phyloP scores from a whole-genome alignment of 2,888 invertebrate genomes.

The Alloplasta piceator region DNA sequence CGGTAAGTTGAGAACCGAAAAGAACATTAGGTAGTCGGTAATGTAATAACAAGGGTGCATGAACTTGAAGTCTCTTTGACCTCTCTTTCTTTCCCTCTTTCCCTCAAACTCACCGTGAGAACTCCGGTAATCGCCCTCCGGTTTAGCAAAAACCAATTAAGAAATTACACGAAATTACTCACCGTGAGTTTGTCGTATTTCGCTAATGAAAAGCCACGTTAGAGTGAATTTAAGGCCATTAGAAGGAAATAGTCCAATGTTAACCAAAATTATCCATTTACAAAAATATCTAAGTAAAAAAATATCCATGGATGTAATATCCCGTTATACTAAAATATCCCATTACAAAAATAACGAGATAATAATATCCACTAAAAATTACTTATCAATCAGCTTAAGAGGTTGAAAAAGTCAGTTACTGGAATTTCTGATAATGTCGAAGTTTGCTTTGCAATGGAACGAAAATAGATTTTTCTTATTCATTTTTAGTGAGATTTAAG shows the following conservation, averaged over 20 bases:
- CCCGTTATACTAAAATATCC: too few relatives aligned
- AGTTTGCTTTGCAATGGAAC: too few relatives aligned
- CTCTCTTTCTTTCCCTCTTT: not conserved
- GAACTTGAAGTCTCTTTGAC: conserved; percentile 14
- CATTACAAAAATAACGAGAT: too few relatives aligned
- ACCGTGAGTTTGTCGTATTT: conserved; percentile 3
- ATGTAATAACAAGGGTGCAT: conserved; percentile 1
- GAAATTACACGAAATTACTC: conserved; percentile 11
- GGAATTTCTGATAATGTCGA: too few relatives aligned
- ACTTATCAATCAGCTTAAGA: too few relatives aligned
- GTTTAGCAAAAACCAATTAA: conserved; percentile 8
- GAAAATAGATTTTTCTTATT: too few relatives aligned
- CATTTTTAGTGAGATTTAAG: too few relatives aligned
- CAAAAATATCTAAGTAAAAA: not conserved
- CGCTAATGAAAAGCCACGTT: not conserved
- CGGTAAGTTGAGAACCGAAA: not conserved
- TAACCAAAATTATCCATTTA: not conserved
- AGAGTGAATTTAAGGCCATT: conserved; percentile 1
- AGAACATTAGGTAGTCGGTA: conserved; percentile 3
- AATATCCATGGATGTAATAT: not conserved
- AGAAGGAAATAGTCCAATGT: too few relatives aligned
- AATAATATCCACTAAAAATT: too few relatives aligned
- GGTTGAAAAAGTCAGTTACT: too few relatives aligned
- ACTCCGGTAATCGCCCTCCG: not conserved
- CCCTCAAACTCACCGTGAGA: not conserved